Evolutionary conservation across 2,888 invertebrate species (phyloP).

Genomic region (Stenotaenia linearis): DNA sequence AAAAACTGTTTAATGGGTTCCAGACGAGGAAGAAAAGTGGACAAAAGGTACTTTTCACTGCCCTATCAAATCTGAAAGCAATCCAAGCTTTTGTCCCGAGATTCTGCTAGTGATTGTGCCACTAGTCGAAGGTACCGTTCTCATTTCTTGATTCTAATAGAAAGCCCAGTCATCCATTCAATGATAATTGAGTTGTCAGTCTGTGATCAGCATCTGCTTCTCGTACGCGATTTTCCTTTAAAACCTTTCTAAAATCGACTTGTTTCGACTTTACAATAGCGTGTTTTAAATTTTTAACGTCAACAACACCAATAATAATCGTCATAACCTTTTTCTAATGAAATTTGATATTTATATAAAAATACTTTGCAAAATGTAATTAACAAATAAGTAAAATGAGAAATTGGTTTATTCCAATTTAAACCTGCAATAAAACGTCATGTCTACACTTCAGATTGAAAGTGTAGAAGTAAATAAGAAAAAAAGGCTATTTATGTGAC

Average conservation of each 20-base stretch:
- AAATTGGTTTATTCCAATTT: no score
- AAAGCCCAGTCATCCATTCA: conserved; percentile 13
- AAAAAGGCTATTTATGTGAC: neutral
- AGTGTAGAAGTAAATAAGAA: no score
- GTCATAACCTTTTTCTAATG: no score
- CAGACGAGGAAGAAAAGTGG: neutral
- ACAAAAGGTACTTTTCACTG: neutral
- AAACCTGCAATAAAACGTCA: no score
- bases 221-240: neutral
- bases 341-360: no score
- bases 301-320: no score
- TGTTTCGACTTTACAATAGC: neutral
- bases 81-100: neutral
- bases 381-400: no score
- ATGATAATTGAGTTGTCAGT: conserved; percentile 2
- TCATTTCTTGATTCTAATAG: conserved; percentile 19
- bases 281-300: no score
- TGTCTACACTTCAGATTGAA: no score
- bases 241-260: neutral
- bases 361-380: no score
- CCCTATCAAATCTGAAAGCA: conserved; percentile 19
- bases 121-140: neutral
- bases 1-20: neutral
- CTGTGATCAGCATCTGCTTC: neutral
- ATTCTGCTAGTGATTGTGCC: conserved; percentile 15